These are phyloP conservation scores for Archivesica marissinica DNA, from an alignment of 1,140 invertebrate genomes.

Conservation along the genomic window DNA sequence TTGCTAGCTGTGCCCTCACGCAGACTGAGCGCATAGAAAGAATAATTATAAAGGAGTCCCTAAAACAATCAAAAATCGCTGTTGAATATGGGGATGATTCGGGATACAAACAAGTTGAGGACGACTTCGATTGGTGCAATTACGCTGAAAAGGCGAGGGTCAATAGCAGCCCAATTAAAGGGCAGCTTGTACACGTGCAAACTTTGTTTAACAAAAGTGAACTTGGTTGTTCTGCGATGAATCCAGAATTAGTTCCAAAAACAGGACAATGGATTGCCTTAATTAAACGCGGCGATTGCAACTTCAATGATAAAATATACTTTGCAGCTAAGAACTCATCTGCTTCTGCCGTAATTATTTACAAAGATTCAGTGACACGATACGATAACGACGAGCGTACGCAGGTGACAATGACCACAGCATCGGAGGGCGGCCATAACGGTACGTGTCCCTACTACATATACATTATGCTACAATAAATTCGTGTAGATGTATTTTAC, in stretches of 20 bases:
- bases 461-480: no score
- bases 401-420: neutral
- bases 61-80: neutral
- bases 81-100: neutral
- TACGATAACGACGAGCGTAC: neutral
- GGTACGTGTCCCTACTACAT: neutral
- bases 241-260: conserved; percentile 31
- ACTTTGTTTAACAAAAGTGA: conserved; percentile 19
- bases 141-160: neutral
- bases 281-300: conserved; percentile 54
- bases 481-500: no score
- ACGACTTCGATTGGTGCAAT: neutral
- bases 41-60: neutral
- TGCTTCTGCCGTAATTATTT: conserved; percentile 59
- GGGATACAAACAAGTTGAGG: neutral
- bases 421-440: neutral
- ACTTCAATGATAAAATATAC: conserved; percentile 49
- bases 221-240: conserved; percentile 23
- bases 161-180: conserved; percentile 15
- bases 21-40: no score
- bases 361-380: neutral
- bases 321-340: conserved; percentile 37
- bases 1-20: no score
- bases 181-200: conserved; percentile 18
- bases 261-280: conserved; percentile 54